These are phyloP conservation scores for Athalia circularis DNA, from an alignment of 2,888 invertebrate species.

Conservation along the genomic window DNA sequence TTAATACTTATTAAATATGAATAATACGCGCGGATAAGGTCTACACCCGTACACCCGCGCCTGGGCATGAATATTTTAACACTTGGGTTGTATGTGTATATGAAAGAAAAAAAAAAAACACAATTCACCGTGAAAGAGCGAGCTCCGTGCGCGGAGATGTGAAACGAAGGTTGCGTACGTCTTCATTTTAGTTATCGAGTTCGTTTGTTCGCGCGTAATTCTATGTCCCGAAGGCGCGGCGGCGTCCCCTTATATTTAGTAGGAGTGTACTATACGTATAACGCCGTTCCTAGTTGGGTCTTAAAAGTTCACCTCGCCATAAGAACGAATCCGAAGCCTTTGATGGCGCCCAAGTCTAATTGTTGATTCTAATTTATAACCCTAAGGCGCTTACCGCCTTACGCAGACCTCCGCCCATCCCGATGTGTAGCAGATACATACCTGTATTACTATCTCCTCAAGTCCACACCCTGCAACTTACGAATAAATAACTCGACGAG, in stretches of 20 bases:
- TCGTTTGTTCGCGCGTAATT: slow-evolving; percentile 1
- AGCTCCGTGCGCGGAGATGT: not conserved
- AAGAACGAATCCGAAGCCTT: slow-evolving; percentile 40
- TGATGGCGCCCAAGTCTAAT: slow-evolving; percentile 39
- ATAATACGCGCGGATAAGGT: slow-evolving; percentile 42
- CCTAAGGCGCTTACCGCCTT: slow-evolving; percentile 47
- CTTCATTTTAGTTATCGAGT: slow-evolving; percentile 29
- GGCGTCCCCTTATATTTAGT: not conserved
- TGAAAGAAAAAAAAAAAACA: not conserved
- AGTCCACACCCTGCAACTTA: slow-evolving; percentile 13
- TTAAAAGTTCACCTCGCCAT: slow-evolving; percentile 24
- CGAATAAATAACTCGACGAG: slow-evolving; percentile 30
- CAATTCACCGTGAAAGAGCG: slow-evolving; percentile 14
- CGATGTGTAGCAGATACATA: not conserved
- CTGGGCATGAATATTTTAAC: slow-evolving; percentile 24
- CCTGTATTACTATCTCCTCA: not conserved
- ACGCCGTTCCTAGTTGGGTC: not conserved
- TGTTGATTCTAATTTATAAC: slow-evolving; percentile 47
- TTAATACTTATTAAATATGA: slow-evolving; percentile 47
- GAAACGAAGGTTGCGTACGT: not conserved
- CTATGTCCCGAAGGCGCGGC: not conserved
- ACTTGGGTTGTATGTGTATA: not conserved
- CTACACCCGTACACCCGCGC: slow-evolving; percentile 24
- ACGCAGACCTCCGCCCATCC: slow-evolving; percentile 36
- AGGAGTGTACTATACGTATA: not conserved